Base-by-base conservation (phyloP, 1,140 invertebrate genomes). In the Atta texana region DNA sequence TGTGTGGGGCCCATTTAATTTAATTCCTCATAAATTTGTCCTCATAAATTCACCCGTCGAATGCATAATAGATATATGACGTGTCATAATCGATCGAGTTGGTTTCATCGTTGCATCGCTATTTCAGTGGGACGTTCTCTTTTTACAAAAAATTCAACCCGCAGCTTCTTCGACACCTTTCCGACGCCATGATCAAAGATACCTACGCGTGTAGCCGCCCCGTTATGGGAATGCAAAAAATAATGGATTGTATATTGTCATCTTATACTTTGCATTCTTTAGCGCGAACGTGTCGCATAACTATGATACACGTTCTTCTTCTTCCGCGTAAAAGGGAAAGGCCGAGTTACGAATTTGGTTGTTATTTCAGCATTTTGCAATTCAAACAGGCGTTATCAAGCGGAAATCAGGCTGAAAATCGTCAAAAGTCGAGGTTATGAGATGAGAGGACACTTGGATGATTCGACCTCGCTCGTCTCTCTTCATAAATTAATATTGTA, bases 201-300 rank as follows among this genome's bases (percentile, higher is more conserved):
- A 18, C 14, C 2, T 1, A 14, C 18, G 53, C 39, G 39, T 12
- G 68, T 82, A 53, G 61, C 24, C 12, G 44, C 3, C 74, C 6
- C 18, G 14, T 59, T 82, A 82, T 82, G 68, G 44, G 59, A 49
- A 72, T 34, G 64, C 34, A 18, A 68, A 74, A 61, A 74, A 61
- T 55, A 53, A 44, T 44, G 44, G 39, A 14, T 44, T 34, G 16
- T 34, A 24, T 76, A 57, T 59, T 21, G 8, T 57, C 24, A 21
- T 44, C 7, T 57, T n/a, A 21, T 57, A 75, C 49, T 63, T 75
- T 0, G 69, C 55, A 84, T 84, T 69, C 28, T n/a, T 8, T 1
- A 24, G 49, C 31, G 31, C 31, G 16, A 31, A 81, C 28, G 24
- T 24, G 53, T 72, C 53, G 21, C 31, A 18, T 21, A 18, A 7